phyloP scores from a whole-genome alignment of 2,797 vertebrate species.

The Sternarchorhynchus goeldii region DNA sequence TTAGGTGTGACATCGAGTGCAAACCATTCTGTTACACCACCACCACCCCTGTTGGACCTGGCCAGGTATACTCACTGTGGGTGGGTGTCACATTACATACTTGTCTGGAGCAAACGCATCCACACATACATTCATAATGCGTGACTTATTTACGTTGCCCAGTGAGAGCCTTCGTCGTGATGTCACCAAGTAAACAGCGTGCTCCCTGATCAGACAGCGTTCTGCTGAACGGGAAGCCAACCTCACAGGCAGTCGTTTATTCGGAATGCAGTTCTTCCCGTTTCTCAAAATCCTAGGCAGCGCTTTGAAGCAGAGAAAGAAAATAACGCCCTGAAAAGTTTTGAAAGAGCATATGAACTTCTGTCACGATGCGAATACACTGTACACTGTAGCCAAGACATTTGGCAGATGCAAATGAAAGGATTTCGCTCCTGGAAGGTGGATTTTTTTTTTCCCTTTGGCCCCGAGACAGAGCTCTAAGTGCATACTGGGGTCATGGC shows the following conservation, averaged over 20 bases:
- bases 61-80: background rate
- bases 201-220: too few relatives aligned
- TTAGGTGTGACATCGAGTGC: conserved; percentile 82
- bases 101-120: too few relatives aligned
- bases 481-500: background rate
- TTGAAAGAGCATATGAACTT: background rate
- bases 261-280: background rate
- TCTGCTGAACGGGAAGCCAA: background rate
- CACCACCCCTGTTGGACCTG: conserved; percentile 63
- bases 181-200: too few relatives aligned
- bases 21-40: conserved; percentile 77
- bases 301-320: background rate
- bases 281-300: background rate
- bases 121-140: too few relatives aligned
- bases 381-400: background rate
- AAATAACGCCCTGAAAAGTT: conserved; percentile 2
- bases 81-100: too few relatives aligned
- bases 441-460: background rate
- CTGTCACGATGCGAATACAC: background rate
- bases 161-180: too few relatives aligned
- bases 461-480: background rate
- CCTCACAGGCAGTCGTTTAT: background rate
- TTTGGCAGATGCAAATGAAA: background rate
- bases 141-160: too few relatives aligned
- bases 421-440: background rate